Percentiles rank a stretch among this genome's conserved stretches.
Evolutionary conservation across 2,113 vertebrate species (phyloP).

Genomic region (Apeltes quadracus): DNA sequence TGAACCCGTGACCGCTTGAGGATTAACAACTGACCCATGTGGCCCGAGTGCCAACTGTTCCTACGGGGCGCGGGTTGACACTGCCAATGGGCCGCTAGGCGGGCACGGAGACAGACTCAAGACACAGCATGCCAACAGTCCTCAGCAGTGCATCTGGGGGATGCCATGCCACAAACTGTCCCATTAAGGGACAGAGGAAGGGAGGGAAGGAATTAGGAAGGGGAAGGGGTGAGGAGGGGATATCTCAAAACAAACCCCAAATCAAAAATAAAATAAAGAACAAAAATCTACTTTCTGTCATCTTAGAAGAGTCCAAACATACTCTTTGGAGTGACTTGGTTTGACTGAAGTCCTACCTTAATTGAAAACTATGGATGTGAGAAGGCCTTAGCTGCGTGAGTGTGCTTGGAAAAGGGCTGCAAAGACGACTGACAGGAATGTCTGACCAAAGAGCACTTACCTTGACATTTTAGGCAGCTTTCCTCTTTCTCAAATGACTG

Average conservation of each 20-base stretch:
- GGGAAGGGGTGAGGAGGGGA: constrained; percentile 49
- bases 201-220: constrained; percentile 39
- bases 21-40: constrained; percentile 44
- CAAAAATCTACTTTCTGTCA: constrained; percentile 46
- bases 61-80: constrained; percentile 69
- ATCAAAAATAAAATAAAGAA: constrained; percentile 58
- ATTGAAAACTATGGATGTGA: constrained; percentile 68
- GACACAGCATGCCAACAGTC: constrained; percentile 82
- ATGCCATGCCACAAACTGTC: constrained; percentile 80
- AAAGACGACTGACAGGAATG: constrained; percentile 70
- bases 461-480: constrained; percentile 70
- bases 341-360: constrained; percentile 76
- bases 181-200: constrained; percentile 46
- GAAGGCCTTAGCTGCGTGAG: constrained; percentile 69
- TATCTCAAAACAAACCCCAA: constrained; percentile 60
- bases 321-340: constrained; percentile 57
- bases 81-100: constrained; percentile 70
- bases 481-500: constrained; percentile 80
- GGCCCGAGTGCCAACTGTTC: constrained; percentile 36
- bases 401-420: constrained; percentile 71
- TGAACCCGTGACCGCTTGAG: constrained; percentile 33
- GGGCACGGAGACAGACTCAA: constrained; percentile 74
- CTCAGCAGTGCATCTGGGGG: constrained; percentile 79
- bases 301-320: constrained; percentile 37
- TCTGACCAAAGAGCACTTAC: constrained; percentile 82